Conservation (phyloP, 2,888 invertebrate species). For the Labia minor region DNA sequence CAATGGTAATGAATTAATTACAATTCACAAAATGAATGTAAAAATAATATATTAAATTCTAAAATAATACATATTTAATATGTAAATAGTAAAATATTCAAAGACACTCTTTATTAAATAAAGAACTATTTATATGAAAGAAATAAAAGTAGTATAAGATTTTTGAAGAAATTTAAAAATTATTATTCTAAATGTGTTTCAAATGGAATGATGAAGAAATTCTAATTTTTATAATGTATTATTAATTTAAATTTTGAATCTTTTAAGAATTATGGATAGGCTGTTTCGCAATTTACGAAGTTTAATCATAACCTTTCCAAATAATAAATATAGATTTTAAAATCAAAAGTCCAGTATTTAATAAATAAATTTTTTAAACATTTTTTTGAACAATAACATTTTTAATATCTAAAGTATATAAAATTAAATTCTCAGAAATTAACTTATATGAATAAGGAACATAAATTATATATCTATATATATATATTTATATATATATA, state of each 20-base stretch:
- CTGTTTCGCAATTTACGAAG: no score
- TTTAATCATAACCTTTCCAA: no score
- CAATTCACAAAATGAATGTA: not conserved
- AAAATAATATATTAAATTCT: conserved; percentile 3
- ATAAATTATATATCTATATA: not conserved
- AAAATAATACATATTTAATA: conserved; percentile 7
- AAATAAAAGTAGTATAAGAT: no score
- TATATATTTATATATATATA: not conserved
- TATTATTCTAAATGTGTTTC: no score
- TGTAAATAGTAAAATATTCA: not conserved
- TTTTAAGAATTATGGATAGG: no score
- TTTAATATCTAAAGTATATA: not conserved
- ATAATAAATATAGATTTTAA: not conserved
- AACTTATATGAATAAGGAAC: not conserved
- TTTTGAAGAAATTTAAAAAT: no score
- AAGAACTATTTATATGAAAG: not conserved
- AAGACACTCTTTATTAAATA: not conserved
- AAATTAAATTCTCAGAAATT: conserved; percentile 5
- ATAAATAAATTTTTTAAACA: not conserved
- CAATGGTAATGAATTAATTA: conserved; percentile 6
- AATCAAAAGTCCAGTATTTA: not conserved
- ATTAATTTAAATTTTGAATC: not conserved
- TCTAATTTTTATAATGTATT: not conserved
- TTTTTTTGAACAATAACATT: not conserved
- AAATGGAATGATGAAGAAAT: not conserved